A percentile compares a stretch with the other conserved stretches of the same genome.
phyloP scores from a whole-genome alignment of 2,113 vertebrate species.

The Pluvianellus socialis region DNA sequence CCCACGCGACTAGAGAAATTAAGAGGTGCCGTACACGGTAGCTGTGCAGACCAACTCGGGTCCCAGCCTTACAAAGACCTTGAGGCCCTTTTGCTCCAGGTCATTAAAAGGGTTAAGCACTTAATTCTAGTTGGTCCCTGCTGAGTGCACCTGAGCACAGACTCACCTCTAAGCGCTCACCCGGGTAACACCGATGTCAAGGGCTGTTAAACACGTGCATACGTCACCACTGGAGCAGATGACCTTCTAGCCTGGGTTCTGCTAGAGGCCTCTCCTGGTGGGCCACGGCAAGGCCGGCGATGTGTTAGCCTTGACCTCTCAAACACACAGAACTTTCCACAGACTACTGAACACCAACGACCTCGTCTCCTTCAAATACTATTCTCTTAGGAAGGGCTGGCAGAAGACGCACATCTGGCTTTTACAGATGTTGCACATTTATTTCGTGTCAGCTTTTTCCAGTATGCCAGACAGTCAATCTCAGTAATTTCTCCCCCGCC shows the following conservation, averaged over 20 bases:
- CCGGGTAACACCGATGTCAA: background rate
- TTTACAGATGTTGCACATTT: background rate
- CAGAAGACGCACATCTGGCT: background rate
- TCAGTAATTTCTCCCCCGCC: background rate
- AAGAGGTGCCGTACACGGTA: rapidly evolving
- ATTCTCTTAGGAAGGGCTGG: background rate
- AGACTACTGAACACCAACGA: rapidly evolving
- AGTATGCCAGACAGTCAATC: background rate
- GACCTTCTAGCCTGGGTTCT: background rate
- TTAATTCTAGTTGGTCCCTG: background rate
- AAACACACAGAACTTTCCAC: background rate
- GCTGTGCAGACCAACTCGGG: background rate
- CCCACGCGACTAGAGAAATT: rapidly evolving
- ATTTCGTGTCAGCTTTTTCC: background rate
- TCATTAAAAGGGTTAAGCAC: background rate
- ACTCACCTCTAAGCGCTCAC: background rate
- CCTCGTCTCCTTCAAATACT: background rate
- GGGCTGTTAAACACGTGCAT: background rate
- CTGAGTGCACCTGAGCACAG: background rate
- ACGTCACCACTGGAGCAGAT: rapidly evolving
- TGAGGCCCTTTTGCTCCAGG: background rate
- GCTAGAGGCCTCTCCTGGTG: background rate
- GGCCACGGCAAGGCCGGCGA: background rate
- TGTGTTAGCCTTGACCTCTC: background rate
- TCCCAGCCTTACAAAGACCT: background rate